Base-by-base conservation (phyloP, 2,113 vertebrate species). In the Ia io region DNA sequence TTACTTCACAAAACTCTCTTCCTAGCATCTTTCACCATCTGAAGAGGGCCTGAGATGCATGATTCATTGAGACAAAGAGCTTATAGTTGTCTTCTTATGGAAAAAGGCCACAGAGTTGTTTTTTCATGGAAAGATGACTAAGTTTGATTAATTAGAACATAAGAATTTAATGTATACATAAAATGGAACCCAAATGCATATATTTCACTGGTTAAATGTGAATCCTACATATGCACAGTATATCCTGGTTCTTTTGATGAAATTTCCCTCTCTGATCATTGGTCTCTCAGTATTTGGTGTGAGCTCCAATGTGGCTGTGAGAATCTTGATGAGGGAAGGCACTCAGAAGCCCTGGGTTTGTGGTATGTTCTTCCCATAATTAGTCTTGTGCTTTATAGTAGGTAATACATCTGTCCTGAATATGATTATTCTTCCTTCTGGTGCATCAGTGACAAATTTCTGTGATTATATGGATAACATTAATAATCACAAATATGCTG, bases 401-500 rank as follows among this genome's bases (percentile, higher is more conserved):
- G 78, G 63, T 74, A 70, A 63, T 35, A 9, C 9, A 9, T 91
- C 44, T 53, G 79, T 76, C 65, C 88, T 84, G 79, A 93, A 61
- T 70, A n/a, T 61, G 18, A 89, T 51, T 80, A 69, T 9, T 78
- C 69, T 88, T 95, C 56, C 77, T 89, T 93, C 93, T 92, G 59
- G 59, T 92, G 88, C 88, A 40, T 92, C 59, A 40, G 67, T 96
- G 91, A 91, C 89, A 94, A 89, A 84, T 93, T 49, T 92, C 83
- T 30, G 2, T 79, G 44, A 95, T 96, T 96, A 93, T 49, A 89
- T 44, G 91, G 49, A 77, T 90, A 93, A 87, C n/a, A 70, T 80
- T 95, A 94, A 84, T 79, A 95, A 93, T 71, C 87, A 95, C 32
- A 93, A 96, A 97, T 93, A 86, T 0, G 20, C 78, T 28, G 79